Evolutionary conservation across 2,113 vertebrate species (phyloP).

Genomic region (Lycaon pictus): DNA sequence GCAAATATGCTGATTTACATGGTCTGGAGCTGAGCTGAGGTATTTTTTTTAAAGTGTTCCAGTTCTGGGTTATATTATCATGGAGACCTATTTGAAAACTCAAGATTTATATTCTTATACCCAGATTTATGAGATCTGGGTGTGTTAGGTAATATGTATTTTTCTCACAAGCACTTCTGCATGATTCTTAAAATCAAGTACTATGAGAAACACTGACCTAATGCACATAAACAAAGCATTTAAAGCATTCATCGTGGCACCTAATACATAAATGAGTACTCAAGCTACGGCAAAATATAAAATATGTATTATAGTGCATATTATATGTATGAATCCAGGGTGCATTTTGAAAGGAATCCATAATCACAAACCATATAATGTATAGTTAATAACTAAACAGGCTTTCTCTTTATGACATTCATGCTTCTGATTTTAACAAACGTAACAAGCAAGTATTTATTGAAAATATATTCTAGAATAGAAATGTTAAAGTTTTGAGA

Average conservation of each 20-base stretch:
- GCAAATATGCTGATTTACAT: neutral
- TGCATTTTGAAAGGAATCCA: neutral
- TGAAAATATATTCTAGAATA: neutral
- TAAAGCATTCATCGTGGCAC: neutral
- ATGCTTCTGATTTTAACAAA: conserved; percentile 16
- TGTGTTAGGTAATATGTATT: neutral
- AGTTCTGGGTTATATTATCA: conserved; percentile 7
- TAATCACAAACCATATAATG: neutral
- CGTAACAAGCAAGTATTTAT: neutral
- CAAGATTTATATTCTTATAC: neutral
- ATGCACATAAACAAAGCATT: neutral
- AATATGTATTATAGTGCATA: neutral
- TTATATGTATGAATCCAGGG: neutral
- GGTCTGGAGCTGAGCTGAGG: neutral
- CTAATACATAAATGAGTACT: neutral
- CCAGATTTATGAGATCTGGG: neutral
- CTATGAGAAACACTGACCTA: neutral
- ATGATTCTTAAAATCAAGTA: neutral
- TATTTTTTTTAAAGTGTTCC: neutral
- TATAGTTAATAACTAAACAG: neutral
- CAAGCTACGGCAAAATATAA: neutral
- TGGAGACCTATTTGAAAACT: neutral
- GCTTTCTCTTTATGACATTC: neutral
- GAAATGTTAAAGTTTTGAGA: neutral
- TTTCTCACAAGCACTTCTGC: neutral